A percentile compares a stretch with the other conserved stretches of the same genome.
Conservation (phyloP, 2,797 vertebrate species). For the Lacerta agilis region DNA sequence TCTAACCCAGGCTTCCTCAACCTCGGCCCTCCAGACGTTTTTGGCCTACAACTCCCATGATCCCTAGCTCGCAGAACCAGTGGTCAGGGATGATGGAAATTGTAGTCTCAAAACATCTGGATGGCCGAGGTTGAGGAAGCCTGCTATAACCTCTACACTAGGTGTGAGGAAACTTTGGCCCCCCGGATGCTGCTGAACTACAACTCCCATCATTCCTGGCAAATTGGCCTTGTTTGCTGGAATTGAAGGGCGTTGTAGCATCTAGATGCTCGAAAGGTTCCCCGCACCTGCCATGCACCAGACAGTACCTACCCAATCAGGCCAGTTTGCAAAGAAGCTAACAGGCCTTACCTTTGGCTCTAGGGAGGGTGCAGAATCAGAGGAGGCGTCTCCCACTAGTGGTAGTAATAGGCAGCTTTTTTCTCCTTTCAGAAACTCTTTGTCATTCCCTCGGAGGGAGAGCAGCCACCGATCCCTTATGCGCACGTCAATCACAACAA, state of each 20-base stretch:
- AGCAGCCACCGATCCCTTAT: constrained; percentile 78
- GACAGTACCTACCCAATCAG: neutral
- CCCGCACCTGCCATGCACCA: too few species aligned
- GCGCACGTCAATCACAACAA: constrained; percentile 85
- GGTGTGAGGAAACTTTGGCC: neutral
- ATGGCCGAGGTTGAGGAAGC: too few species aligned
- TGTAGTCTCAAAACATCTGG: too few species aligned
- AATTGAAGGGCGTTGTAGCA: neutral
- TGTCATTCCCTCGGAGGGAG: constrained; percentile 72
- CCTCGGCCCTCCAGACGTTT: too few species aligned
- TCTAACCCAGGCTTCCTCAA: too few species aligned
- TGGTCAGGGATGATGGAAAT: too few species aligned
- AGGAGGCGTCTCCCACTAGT: neutral
- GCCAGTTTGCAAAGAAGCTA: neutral
- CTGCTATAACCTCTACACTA: neutral
- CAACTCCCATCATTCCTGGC: neutral
- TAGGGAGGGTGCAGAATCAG: too few species aligned
- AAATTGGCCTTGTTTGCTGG: neutral
- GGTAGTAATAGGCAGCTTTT: neutral
- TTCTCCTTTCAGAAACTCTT: constrained; percentile 78
- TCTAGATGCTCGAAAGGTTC: too few species aligned
- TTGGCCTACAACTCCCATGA: too few species aligned
- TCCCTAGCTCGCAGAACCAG: too few species aligned
- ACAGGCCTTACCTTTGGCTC: neutral
- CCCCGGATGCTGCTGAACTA: neutral